Conservation (phyloP, 2,888 invertebrate species). For the Nomada hirtipes region DNA sequence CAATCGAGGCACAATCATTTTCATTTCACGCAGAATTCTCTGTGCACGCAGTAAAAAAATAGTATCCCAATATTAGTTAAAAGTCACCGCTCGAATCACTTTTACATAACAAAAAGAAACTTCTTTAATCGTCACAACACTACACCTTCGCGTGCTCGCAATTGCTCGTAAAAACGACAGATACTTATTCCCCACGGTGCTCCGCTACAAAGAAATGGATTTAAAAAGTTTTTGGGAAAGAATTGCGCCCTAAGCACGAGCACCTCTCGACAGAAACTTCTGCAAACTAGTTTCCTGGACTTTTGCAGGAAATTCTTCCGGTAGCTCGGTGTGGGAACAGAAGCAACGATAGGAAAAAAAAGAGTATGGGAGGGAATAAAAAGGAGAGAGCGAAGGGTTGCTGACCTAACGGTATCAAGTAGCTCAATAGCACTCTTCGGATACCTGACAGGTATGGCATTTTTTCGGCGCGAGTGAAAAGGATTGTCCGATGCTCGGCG, state of each 20-base stretch:
- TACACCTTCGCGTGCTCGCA: conserved; percentile 2
- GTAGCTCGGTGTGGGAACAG: neutral
- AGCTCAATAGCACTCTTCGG: conserved; percentile 46
- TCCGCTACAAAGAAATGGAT: conserved; percentile 39
- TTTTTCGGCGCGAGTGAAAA: conserved; percentile 19
- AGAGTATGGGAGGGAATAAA: neutral
- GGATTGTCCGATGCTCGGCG: conserved; percentile 34
- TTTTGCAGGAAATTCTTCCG: conserved; percentile 47
- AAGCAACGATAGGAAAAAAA: neutral
- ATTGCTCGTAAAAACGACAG: conserved; percentile 31
- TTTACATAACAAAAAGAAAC: neutral
- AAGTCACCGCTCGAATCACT: neutral
- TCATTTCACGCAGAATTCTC: too few relatives aligned
- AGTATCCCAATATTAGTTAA: too few relatives aligned
- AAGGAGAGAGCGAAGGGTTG: conserved; percentile 43
- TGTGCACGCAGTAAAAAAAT: too few relatives aligned
- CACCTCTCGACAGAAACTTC: conserved; percentile 28
- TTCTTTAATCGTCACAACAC: neutral
- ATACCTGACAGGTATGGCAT: conserved; percentile 53
- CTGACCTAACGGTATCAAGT: conserved; percentile 75
- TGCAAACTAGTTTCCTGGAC: conserved; percentile 42
- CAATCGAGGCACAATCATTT: too few relatives aligned
- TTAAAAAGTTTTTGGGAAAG: conserved; percentile 47
- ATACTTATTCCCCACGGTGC: neutral
- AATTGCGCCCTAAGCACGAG: conserved; percentile 25